These are phyloP conservation scores for Larimichthys polyactis DNA, from an alignment of 2,113 vertebrate genomes.

Conservation along the genomic window DNA sequence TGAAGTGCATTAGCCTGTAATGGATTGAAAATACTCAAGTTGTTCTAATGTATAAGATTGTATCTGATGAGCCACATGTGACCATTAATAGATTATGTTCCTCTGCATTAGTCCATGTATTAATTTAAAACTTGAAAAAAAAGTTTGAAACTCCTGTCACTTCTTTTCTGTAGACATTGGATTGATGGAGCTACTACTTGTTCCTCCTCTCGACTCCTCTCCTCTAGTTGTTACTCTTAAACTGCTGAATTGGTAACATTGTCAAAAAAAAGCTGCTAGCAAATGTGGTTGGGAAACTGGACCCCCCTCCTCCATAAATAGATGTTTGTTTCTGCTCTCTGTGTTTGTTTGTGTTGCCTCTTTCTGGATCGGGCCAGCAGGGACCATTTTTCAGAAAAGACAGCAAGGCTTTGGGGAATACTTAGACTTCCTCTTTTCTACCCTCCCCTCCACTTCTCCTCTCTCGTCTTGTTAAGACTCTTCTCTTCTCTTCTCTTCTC, in stretches of 20 bases:
- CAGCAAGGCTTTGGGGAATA: conserved; percentile 71
- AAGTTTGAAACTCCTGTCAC: not conserved
- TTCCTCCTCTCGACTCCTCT: not conserved
- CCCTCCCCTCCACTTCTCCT: conserved; percentile 24
- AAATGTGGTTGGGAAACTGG: conserved; percentile 70
- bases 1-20: not conserved
- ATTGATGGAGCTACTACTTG: not conserved
- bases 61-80: not conserved
- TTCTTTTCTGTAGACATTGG: not conserved
- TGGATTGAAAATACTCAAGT: not conserved
- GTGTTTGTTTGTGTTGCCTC: conserved; percentile 76
- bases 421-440: conserved; percentile 49
- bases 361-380: conserved; percentile 69
- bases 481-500: conserved; percentile 24
- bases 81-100: not conserved
- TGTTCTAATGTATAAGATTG: not conserved
- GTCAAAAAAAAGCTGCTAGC: conserved; percentile 66
- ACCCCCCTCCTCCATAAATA: conserved; percentile 78
- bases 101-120: not conserved
- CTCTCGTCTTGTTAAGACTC: conserved; percentile 14
- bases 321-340: conserved; percentile 79
- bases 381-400: conserved; percentile 82
- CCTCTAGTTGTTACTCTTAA: conserved; percentile 62
- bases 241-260: conserved; percentile 77
- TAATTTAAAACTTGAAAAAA: not conserved